These are phyloP conservation scores for Phocoena phocoena DNA, from an alignment of 2,113 vertebrate species.

Conservation along the genomic window DNA sequence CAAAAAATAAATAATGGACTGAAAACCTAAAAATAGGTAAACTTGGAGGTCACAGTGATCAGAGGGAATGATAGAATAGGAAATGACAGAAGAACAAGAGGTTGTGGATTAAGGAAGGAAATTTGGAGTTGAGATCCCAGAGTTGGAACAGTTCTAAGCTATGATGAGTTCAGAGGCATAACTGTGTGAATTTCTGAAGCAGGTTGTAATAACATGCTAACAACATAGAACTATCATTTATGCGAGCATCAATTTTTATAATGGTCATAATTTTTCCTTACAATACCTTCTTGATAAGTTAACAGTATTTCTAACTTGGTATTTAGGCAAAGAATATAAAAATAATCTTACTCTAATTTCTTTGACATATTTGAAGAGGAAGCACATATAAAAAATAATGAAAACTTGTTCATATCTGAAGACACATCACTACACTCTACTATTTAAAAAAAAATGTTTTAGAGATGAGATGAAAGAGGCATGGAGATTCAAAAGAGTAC, in stretches of 20 bases:
- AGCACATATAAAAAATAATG: slow-evolving; percentile 42
- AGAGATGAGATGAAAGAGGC: background rate
- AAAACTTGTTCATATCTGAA: slow-evolving; percentile 14
- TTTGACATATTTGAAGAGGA: slow-evolving; percentile 34
- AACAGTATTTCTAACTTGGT: slow-evolving; percentile 71
- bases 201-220: background rate
- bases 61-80: background rate
- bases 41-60: background rate
- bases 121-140: background rate
- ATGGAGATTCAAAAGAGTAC: background rate
- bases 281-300: slow-evolving; percentile 58
- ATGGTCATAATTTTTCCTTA: slow-evolving; percentile 67
- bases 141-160: background rate
- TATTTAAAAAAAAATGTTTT: slow-evolving; percentile 52
- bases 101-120: background rate
- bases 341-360: slow-evolving; percentile 28
- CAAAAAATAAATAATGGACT: background rate
- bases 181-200: background rate
- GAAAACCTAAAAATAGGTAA: background rate
- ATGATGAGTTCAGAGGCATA: background rate
- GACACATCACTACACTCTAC: background rate
- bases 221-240: background rate
- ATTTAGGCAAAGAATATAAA: slow-evolving; percentile 50
- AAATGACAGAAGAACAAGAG: background rate
- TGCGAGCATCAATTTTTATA: background rate